phyloP scores from a whole-genome alignment of 2,113 vertebrate genomes.

The Craseonycteris thonglongyai region DNA sequence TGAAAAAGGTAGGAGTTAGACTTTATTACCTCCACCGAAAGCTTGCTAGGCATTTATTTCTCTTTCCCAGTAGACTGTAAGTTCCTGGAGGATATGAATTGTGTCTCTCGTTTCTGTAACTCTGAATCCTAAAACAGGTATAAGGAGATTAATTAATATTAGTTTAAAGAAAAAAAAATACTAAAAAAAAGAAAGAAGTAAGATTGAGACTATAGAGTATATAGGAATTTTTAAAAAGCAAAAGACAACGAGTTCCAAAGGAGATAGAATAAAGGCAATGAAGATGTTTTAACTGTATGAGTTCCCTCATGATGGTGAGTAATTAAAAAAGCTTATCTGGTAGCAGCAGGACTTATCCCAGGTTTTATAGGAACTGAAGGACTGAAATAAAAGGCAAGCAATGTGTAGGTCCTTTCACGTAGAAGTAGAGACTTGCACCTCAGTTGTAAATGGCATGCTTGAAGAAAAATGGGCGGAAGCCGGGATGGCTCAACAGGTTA shows the following conservation, averaged over 20 bases:
- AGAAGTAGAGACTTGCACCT: background rate
- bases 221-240: background rate
- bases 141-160: background rate
- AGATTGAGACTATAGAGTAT: too few species aligned
- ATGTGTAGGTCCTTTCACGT: background rate
- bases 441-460: background rate
- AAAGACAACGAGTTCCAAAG: background rate
- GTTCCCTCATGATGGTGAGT: background rate
- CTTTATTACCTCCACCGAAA: background rate
- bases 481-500: too few species aligned
- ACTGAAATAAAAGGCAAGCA: background rate
- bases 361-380: background rate
- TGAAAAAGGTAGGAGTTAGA: background rate
- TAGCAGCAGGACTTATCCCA: background rate
- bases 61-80: background rate
- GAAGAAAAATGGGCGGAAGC: background rate
- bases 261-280: background rate
- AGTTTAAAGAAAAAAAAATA: background rate
- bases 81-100: background rate
- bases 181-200: too few species aligned
- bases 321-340: background rate
- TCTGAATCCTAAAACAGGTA: background rate
- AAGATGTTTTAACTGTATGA: background rate
- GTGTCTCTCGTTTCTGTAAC: background rate
- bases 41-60: background rate